Evolutionary conservation across 2,888 invertebrate species (phyloP).

Genomic region (Conistra vaccinii): DNA sequence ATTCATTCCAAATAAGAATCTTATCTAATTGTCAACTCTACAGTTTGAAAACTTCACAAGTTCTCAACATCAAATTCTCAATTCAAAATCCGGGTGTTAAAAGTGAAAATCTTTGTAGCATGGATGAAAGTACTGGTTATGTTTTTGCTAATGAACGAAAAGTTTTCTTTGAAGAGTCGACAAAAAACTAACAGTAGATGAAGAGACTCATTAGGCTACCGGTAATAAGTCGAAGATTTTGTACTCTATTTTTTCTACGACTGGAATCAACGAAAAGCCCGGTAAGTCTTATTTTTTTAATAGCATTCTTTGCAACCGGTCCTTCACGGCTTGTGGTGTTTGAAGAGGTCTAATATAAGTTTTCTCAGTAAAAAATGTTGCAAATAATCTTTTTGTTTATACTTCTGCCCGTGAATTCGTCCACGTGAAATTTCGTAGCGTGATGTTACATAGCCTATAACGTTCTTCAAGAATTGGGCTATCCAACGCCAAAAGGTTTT

Average conservation of each 20-base stretch:
- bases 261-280: neutral
- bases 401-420: too few species aligned
- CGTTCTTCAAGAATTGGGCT: too few species aligned
- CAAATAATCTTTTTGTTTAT: neutral
- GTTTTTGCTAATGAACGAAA: neutral
- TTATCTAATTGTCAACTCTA: too few species aligned
- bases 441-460: too few species aligned
- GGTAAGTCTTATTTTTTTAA: neutral
- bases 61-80: neutral
- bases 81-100: neutral
- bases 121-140: conserved; percentile 7
- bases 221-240: conserved; percentile 2
- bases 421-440: too few species aligned
- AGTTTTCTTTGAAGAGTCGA: neutral
- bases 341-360: neutral
- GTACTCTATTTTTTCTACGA: conserved; percentile 1
- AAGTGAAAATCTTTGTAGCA: neutral
- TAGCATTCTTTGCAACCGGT: neutral
- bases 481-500: too few species aligned
- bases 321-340: neutral
- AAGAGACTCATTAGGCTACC: conserved; percentile 11
- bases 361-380: neutral
- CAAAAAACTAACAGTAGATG: neutral
- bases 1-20: too few species aligned
- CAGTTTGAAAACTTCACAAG: neutral